Conservation (phyloP, 2,797 vertebrate genomes). For the Phalanger gymnotis region DNA sequence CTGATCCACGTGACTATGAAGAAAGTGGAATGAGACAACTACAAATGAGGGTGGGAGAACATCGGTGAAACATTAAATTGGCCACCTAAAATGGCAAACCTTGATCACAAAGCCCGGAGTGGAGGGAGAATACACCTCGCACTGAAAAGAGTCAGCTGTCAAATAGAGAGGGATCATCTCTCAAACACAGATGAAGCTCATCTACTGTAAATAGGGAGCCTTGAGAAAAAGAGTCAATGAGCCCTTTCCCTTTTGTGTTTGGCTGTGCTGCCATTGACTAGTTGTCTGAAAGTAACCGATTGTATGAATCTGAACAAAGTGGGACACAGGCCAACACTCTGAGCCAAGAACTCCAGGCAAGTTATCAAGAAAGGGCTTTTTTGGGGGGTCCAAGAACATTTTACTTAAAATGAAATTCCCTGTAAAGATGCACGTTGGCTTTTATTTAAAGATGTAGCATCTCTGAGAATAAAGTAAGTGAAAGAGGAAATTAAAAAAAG, state of each 20-base stretch:
- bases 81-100: slow-evolving; percentile 10
- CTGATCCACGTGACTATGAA: fast-evolving
- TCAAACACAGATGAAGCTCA: neutral
- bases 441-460: slow-evolving; percentile 78
- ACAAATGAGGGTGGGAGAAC: neutral
- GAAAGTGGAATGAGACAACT: neutral
- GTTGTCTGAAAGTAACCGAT: slow-evolving; percentile 63
- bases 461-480: slow-evolving; percentile 77
- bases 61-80: neutral
- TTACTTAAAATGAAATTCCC: slow-evolving; percentile 81
- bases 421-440: slow-evolving; percentile 74
- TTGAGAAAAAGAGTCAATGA: slow-evolving; percentile 44
- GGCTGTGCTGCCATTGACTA: slow-evolving; percentile 32
- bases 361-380: slow-evolving; percentile 73
- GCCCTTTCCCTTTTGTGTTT: neutral
- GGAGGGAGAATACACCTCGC: neutral
- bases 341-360: slow-evolving; percentile 73
- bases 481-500: slow-evolving; percentile 82
- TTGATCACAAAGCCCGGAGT: slow-evolving; percentile 45
- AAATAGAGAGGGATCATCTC: neutral
- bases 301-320: slow-evolving; percentile 38
- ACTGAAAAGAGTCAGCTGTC: slow-evolving; percentile 44
- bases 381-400: slow-evolving; percentile 76
- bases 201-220: slow-evolving; percentile 38
- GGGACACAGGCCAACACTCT: slow-evolving; percentile 50